These are phyloP conservation scores for Leptobrachium ailaonicum DNA, from an alignment of 2,113 vertebrate species.

Conservation along the genomic window DNA sequence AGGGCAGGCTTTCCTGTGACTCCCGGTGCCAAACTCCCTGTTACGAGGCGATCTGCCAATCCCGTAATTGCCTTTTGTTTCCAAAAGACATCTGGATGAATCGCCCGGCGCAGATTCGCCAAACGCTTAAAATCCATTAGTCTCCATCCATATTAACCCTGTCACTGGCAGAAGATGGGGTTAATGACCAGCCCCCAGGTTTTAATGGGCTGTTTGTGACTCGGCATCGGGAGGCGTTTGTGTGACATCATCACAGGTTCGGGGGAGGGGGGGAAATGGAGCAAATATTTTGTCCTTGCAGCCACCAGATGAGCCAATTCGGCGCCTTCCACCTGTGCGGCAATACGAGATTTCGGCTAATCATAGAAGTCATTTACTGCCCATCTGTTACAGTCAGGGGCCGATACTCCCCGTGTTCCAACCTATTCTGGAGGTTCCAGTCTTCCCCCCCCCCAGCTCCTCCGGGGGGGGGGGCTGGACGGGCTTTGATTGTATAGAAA, in stretches of 20 bases:
- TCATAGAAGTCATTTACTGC: conserved; percentile 20
- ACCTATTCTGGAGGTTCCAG: background rate
- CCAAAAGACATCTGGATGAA: conserved; percentile 29
- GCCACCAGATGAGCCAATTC: conserved; percentile 34
- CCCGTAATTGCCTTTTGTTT: conserved; percentile 39
- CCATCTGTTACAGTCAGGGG: conserved; percentile 27
- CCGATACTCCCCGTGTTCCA: background rate
- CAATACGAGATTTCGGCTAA: conserved; percentile 18
- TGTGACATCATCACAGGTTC: conserved; percentile 23
- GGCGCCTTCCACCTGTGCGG: conserved; percentile 19
- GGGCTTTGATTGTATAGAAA: background rate
- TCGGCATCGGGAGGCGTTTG: background rate
- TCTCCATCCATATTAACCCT: conserved; percentile 34
- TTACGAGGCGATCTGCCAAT: conserved; percentile 26
- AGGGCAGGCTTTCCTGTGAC: background rate
- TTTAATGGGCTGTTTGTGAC: conserved; percentile 6
- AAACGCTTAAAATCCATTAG: conserved; percentile 25
- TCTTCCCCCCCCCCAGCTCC: background rate
- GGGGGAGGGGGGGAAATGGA: conserved; percentile 12
- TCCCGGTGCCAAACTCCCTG: conserved; percentile 1
- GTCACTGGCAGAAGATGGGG: conserved; percentile 25
- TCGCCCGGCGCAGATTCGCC: conserved; percentile 3
- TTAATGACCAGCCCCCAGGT: conserved; percentile 17
- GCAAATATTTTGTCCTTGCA: conserved; percentile 17
- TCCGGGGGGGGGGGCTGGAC: background rate